Evolutionary conservation across 2,888 invertebrate genomes (phyloP), one percentile per base, ranked within the genome.

Genomic region (Bugulina stolonifera): DNA sequence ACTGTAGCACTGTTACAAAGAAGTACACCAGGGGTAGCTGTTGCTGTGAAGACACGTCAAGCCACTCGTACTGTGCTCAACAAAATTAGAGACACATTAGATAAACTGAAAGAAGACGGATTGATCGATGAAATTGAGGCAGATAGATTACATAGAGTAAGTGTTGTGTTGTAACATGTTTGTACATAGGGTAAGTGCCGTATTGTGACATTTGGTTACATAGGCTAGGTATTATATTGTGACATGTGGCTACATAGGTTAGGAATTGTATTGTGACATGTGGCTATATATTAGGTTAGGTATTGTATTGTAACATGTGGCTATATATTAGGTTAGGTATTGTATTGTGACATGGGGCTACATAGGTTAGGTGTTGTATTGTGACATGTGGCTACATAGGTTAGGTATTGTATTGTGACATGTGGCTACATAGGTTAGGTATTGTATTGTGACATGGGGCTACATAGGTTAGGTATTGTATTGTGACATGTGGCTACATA

Each of bases 21-120:
- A 70, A 54, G 32, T 18, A 70, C 82, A 73, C 82, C 82, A 14
- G 82, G 82, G 29, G 88, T 89, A 0, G 89, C 89, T 0, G 87
- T 89, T 71, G 89, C 89, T 0, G 89, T 89, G 70, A 89, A 89
- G 80, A 89, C 89, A 0, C 83, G 87, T 2, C 89, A 89, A 76
- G 89, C 89, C 0, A 88, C 88, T 64, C 86, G 89, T 0, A 87
- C 88, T 22, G 88, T 89, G 0, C 83, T 89, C 0, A 89, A 89
- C 75, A 87, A 87, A 83, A 83, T 89, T 77, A 76, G 87, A 23
- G 88, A 88, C 58, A 86, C 87, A 22, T 84, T 88, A 77, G 85
- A 87, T 75, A 84, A 85, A 71, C 80, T 89, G 27, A 87, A 88
- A 74, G 87, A 87, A 75, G 88, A 89, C 74, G 86, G 89, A 1